phyloP scores from a whole-genome alignment of 2,113 vertebrate species.

The Atlantisia rogersi region DNA sequence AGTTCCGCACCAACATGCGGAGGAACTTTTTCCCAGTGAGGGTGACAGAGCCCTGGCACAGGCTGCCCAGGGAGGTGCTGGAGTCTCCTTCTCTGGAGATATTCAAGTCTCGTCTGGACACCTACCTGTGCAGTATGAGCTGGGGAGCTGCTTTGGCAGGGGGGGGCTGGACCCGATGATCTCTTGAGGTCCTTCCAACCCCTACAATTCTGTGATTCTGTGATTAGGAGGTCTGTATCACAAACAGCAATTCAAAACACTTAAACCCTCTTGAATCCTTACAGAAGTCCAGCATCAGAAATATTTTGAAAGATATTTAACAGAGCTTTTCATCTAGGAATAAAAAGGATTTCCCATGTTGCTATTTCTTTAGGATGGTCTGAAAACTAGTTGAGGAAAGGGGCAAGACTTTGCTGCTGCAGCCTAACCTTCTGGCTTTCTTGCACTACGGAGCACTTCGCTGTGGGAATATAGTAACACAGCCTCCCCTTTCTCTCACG shows the following conservation, averaged over 20 bases:
- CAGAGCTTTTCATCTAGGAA: background rate
- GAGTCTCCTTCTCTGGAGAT: no score
- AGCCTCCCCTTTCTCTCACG: background rate
- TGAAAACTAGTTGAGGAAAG: background rate
- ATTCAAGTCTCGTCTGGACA: no score
- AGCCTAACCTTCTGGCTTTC: background rate
- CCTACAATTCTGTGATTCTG: no score
- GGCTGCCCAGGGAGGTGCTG: no score
- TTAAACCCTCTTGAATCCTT: background rate
- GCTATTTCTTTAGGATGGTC: background rate
- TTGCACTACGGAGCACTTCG: background rate
- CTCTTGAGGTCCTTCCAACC: no score
- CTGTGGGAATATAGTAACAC: background rate
- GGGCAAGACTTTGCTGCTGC: background rate
- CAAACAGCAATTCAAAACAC: background rate
- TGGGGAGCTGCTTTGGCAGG: no score
- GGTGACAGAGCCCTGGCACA: no score
- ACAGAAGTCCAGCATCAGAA: background rate
- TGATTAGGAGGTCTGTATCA: background rate
- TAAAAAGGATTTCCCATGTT: background rate
- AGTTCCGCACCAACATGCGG: no score
- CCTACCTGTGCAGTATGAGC: no score
- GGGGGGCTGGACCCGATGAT: no score
- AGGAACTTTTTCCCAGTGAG: no score
- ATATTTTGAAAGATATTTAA: background rate